Evolutionary conservation across 2,888 invertebrate species (phyloP).

Genomic region (Stegana nigrithorax): DNA sequence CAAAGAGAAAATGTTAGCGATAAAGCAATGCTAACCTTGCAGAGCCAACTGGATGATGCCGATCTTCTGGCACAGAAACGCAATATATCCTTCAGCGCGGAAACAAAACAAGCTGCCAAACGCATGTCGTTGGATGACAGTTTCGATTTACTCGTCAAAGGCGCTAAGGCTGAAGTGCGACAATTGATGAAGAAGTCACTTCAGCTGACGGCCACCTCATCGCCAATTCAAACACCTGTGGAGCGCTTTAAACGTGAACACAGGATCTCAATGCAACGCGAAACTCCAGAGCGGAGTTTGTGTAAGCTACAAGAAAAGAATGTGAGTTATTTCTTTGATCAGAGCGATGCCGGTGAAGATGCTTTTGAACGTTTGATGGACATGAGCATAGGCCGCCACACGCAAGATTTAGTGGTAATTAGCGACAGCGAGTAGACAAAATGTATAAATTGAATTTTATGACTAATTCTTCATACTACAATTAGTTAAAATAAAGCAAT

Average conservation of each 20-base stretch:
- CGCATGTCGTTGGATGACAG: conserved; percentile 58
- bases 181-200: conserved; percentile 14
- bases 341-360: conserved; percentile 70
- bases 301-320: conserved; percentile 31
- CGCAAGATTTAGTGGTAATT: conserved; percentile 35
- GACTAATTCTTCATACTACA: background rate
- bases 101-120: conserved; percentile 34
- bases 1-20: conserved; percentile 34
- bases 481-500: conserved; percentile 15
- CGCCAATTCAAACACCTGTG: conserved; percentile 41
- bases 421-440: conserved; percentile 43
- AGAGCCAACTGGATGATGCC: conserved; percentile 44
- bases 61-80: conserved; percentile 48
- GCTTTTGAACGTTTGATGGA: conserved; percentile 74
- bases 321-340: conserved; percentile 71
- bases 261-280: conserved; percentile 21
- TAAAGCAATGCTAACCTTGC: conserved; percentile 34
- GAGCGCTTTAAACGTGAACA: conserved; percentile 52
- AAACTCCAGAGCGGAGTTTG: background rate
- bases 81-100: conserved; percentile 36
- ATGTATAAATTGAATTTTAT: no score
- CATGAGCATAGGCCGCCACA: conserved; percentile 46
- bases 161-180: conserved; percentile 38
- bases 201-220: background rate
- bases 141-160: conserved; percentile 54